Percentiles rank a stretch among this genome's conserved stretches.
Conservation (phyloP, 2,888 invertebrate species). For the Tridacna crocea region DNA sequence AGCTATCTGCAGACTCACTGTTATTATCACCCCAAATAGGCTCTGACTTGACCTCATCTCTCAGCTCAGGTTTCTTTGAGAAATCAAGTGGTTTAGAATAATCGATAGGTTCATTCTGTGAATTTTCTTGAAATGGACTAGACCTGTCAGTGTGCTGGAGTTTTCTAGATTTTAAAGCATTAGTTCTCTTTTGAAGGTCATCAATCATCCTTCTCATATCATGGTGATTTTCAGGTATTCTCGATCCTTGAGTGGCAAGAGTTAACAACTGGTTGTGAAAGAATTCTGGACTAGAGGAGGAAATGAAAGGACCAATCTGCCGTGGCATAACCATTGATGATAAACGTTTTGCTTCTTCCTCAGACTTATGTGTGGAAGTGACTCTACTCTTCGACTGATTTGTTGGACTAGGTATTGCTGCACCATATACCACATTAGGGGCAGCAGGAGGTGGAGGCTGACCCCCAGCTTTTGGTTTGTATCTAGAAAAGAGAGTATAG, state of each 20-base stretch:
- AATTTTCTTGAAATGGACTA: slow-evolving; percentile 6
- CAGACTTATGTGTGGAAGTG: slow-evolving; percentile 43
- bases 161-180: slow-evolving; percentile 10
- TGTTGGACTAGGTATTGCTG: slow-evolving; percentile 39
- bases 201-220: slow-evolving; percentile 55
- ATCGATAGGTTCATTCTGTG: slow-evolving; percentile 63
- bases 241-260: slow-evolving; percentile 27
- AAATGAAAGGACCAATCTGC: slow-evolving; percentile 79
- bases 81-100: slow-evolving; percentile 55
- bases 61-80: slow-evolving; percentile 55
- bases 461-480: slow-evolving; percentile 58
- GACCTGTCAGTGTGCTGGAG: not conserved
- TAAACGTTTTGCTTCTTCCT: slow-evolving; percentile 25
- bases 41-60: slow-evolving; percentile 57
- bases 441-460: slow-evolving; percentile 62
- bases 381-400: slow-evolving; percentile 39
- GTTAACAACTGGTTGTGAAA: slow-evolving; percentile 19
- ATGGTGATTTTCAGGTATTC: slow-evolving; percentile 50
- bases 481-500: slow-evolving; percentile 57
- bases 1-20: slow-evolving; percentile 50
- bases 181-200: slow-evolving; percentile 28
- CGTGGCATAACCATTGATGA: slow-evolving; percentile 71
- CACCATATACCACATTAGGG: slow-evolving; percentile 61
- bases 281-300: slow-evolving; percentile 50
- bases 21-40: slow-evolving; percentile 60